These are phyloP conservation scores for Rhinopomastus cyanomelas DNA, from an alignment of 2,113 vertebrate genomes.

Conservation along the genomic window DNA sequence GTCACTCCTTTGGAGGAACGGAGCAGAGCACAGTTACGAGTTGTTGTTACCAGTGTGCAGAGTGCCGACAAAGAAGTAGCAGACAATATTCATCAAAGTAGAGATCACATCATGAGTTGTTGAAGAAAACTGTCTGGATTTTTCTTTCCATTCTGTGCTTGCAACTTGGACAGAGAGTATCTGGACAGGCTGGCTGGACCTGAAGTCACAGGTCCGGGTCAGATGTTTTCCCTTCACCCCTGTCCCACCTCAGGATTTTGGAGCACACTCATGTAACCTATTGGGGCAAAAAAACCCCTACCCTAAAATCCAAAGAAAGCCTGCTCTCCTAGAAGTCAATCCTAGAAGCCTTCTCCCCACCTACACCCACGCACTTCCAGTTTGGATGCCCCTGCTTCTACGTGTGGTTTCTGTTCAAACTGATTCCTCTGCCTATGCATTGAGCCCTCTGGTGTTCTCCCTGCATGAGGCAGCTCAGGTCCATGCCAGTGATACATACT, in stretches of 20 bases:
- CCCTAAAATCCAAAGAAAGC: background rate
- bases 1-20: constrained; percentile 1
- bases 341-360: background rate
- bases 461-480: background rate
- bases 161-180: background rate
- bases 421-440: rapidly evolving
- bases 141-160: background rate
- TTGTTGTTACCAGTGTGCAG: background rate
- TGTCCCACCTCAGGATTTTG: background rate
- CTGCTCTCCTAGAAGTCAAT: background rate
- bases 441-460: background rate
- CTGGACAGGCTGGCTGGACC: background rate
- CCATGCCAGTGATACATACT: background rate
- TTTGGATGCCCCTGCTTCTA: background rate
- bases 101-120: background rate
- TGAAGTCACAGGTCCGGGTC: background rate
- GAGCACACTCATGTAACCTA: background rate
- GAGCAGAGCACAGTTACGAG: background rate
- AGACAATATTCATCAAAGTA: background rate
- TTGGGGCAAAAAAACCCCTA: rapidly evolving
- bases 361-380: background rate
- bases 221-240: constrained; percentile 12
- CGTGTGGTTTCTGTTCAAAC: background rate
- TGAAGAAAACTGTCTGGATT: constrained; percentile 5
- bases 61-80: background rate